phyloP scores from a whole-genome alignment of 2,888 invertebrate species.

The Hypselothyrea guttata region DNA sequence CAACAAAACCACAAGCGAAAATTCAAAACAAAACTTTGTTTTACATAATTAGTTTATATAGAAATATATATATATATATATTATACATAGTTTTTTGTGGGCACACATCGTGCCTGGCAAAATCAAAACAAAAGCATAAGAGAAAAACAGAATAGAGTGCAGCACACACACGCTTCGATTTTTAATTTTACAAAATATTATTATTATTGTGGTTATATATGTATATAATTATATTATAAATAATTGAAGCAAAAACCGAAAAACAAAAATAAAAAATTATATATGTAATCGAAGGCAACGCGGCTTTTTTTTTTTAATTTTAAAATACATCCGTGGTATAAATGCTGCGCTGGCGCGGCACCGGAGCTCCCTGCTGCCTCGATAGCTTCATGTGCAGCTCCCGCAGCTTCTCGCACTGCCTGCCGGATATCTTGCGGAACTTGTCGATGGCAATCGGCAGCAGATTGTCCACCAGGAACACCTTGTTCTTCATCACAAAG shows the following conservation, averaged over 20 bases:
- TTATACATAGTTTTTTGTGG: conserved; percentile 43
- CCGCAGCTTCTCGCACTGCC: conserved; percentile 72
- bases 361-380: conserved; percentile 74
- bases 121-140: conserved; percentile 57
- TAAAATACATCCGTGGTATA: conserved; percentile 82
- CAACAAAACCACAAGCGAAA: conserved; percentile 22
- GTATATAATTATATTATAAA: conserved; percentile 81
- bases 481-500: conserved; percentile 81
- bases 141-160: conserved; percentile 70
- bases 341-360: conserved; percentile 81
- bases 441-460: conserved; percentile 79
- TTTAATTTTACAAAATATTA: conserved; percentile 77
- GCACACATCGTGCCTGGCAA: conserved; percentile 54
- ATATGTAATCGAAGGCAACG: conserved; percentile 77
- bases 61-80: conserved; percentile 53
- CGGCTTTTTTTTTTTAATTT: conserved; percentile 17
- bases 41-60: conserved; percentile 63
- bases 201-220: conserved; percentile 81
- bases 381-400: conserved; percentile 72
- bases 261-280: conserved; percentile 76
- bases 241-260: conserved; percentile 74
- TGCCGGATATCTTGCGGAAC: conserved; percentile 77
- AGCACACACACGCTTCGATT: conserved; percentile 78
- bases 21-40: conserved; percentile 58
- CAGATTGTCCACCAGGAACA: conserved; percentile 79